Evolutionary conservation across 1,140 invertebrate genomes (phyloP), one percentile per base, ranked within the genome.

Genomic region (Drosophila rhopaloa): DNA sequence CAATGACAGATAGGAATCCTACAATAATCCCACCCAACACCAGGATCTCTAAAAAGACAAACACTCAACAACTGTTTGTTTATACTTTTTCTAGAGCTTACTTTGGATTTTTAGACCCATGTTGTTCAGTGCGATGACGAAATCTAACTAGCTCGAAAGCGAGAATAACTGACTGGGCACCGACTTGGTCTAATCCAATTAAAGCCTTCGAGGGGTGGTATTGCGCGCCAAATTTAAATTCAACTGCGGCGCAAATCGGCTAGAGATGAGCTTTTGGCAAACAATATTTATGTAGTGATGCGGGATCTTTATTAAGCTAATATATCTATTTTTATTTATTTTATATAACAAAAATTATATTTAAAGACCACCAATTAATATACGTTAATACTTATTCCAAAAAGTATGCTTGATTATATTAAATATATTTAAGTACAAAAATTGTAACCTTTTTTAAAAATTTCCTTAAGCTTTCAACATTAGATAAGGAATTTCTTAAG

Each of bases 41-140:
- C n/a, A 91, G 41, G 37, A 92, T 75, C 67, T 84, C 91, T 92
- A 38, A 10, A 43, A 38, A 2, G 8, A 24, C n/a, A 41, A 5
- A 13, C 16, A 11, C 11, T 14, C 14, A 11, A 50, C 6, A 24
- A 2, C 3, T 24, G 3, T 38, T 35, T 35, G 0, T n/a, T 5
- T 16, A 7, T 24, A 13, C 19, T 43, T 11, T 19, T 11, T 5
- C 1, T 10, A 0, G 1, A n/a, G 51, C 54, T 71, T 60, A 90
- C 86, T 90, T 54, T 88, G 82, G 41, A 83, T 83, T 50, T 79
- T 74, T 46, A 72, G 50, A 37, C 70, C 67, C 71, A 79, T 90
- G 16, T 16, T 50, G 41, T 41, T 11, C 40, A 11, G 10, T 40
- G 19, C 19, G 60, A 77, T 86, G 73, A 79, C 48, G 74, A 83